Evolutionary conservation across 2,888 invertebrate species (phyloP).

Genomic region (Ennomos quercinarius): DNA sequence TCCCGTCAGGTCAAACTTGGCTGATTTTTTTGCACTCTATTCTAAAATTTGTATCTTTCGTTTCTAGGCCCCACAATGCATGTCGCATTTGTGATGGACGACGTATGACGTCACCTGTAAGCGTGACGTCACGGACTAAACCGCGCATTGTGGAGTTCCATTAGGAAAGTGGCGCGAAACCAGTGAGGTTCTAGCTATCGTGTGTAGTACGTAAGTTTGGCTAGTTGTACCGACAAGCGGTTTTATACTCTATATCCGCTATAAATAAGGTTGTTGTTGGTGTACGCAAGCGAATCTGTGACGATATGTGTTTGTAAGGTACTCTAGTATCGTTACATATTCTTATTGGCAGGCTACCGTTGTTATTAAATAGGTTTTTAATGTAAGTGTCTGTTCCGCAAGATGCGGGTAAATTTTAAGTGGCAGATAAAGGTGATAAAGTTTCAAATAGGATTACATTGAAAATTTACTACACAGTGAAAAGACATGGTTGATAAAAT

Average conservation of each 20-base stretch:
- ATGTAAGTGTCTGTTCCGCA: slow-evolving; percentile 32
- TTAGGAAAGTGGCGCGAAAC: slow-evolving; percentile 33
- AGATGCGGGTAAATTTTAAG: slow-evolving; percentile 14
- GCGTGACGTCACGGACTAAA: slow-evolving; percentile 50
- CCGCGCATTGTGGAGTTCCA: slow-evolving; percentile 26
- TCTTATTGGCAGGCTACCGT: slow-evolving; percentile 56
- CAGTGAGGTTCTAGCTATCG: slow-evolving; percentile 43
- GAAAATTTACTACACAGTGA: too few species aligned
- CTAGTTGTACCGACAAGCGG: slow-evolving; percentile 42
- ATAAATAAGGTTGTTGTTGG: slow-evolving; percentile 21
- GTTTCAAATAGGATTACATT: too few species aligned
- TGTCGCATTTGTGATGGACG: slow-evolving; percentile 83
- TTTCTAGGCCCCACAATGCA: slow-evolving; percentile 80
- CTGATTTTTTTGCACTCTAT: too few species aligned
- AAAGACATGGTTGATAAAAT: too few species aligned
- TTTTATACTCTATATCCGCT: slow-evolving; percentile 29
- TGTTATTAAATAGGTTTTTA: slow-evolving; percentile 62
- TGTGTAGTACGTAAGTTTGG: slow-evolving; percentile 48
- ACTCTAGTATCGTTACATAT: slow-evolving; percentile 10
- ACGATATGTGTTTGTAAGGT: slow-evolving; percentile 28
- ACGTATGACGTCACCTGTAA: slow-evolving; percentile 70
- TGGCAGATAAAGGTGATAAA: slow-evolving; percentile 12
- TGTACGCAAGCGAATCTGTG: slow-evolving; percentile 18
- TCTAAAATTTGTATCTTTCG: slow-evolving; percentile 1
- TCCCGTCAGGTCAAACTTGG: too few species aligned